Percentiles rank a stretch among this genome's conserved stretches.
phyloP scores from a whole-genome alignment of 37 sponge, comb jelly and placozoan genomes.

The Axinella damicornis region DNA sequence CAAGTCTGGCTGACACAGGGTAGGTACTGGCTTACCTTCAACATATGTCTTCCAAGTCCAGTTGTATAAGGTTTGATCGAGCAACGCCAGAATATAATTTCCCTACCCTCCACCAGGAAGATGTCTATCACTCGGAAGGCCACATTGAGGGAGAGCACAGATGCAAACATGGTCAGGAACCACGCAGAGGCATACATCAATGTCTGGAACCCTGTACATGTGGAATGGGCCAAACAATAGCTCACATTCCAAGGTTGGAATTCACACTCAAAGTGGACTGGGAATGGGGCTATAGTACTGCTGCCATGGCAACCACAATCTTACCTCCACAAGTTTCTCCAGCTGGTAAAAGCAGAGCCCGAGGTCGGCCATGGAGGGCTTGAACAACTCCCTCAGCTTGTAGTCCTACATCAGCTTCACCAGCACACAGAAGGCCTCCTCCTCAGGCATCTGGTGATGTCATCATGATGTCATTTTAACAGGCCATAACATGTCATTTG shows the following conservation, averaged over 20 bases:
- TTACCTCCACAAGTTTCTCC: constrained; percentile 87
- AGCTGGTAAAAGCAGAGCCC: constrained; percentile 85
- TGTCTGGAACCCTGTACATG: constrained; percentile 77
- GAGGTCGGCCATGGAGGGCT: constrained; percentile 93
- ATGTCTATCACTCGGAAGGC: constrained; percentile 94
- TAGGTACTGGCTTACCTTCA: constrained; percentile 79
- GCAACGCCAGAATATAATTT: constrained; percentile 91
- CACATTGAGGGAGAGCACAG: constrained; percentile 81
- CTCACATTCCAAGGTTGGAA: too few species aligned
- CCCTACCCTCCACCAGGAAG: constrained; percentile 90
- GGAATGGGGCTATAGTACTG: too few species aligned
- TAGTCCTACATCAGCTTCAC: constrained; percentile 82
- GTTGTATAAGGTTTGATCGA: constrained; percentile 76
- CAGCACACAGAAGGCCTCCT: constrained; percentile 95
- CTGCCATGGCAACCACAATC: background rate
- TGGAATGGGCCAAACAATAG: too few species aligned
- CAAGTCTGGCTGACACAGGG: too few species aligned
- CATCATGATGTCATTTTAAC: too few species aligned
- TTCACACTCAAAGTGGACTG: too few species aligned
- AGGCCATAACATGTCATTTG: too few species aligned
- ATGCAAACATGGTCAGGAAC: constrained; percentile 97
- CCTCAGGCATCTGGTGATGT: constrained; percentile 90
- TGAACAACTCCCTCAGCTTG: constrained; percentile 84
- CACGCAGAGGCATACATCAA: constrained; percentile 94
- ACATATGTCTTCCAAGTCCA: constrained; percentile 97